These are phyloP conservation scores for Drosophila robusta DNA, from an alignment of 2,888 invertebrate species.

Conservation along the genomic window DNA sequence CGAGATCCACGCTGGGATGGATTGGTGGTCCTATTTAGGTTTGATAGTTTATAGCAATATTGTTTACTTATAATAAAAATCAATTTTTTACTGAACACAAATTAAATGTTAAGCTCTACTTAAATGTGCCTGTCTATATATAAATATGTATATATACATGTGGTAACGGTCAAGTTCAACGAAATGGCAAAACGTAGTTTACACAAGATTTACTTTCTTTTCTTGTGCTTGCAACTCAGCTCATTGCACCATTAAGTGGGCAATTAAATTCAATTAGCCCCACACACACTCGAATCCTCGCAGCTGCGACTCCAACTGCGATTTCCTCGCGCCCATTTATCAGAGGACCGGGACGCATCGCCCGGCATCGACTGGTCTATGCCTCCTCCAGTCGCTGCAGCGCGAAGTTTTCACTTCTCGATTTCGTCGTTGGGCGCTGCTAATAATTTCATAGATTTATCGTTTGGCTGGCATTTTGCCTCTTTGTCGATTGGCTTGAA, in stretches of 20 bases:
- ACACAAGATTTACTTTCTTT: constrained; percentile 40
- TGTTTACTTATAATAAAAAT: no score
- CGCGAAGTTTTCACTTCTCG: constrained; percentile 53
- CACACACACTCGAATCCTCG: constrained; percentile 13
- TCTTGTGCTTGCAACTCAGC: constrained; percentile 57
- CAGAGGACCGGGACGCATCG: constrained; percentile 32
- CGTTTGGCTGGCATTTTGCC: constrained; percentile 33
- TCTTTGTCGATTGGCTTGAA: constrained; percentile 31
- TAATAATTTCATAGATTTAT: constrained; percentile 77
- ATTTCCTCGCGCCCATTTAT: constrained; percentile 48
- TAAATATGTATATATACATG: not conserved
- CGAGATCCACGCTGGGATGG: no score
- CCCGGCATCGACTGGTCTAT: not conserved
- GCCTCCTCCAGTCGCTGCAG: not conserved
- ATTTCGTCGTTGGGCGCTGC: constrained; percentile 50
- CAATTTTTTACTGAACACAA: no score
- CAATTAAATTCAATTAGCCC: constrained; percentile 85
- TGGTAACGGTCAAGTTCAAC: constrained; percentile 9
- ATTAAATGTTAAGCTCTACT: no score
- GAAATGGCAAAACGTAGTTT: constrained; percentile 16
- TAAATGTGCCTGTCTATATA: not conserved
- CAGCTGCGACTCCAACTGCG: constrained; percentile 20
- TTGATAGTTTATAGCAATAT: no score
- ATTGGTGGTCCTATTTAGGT: no score
- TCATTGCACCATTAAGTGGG: constrained; percentile 84